A percentile compares a stretch with the other conserved stretches of the same genome.
Conservation (phyloP, 2,113 vertebrate genomes). For the Aythya baeri region DNA sequence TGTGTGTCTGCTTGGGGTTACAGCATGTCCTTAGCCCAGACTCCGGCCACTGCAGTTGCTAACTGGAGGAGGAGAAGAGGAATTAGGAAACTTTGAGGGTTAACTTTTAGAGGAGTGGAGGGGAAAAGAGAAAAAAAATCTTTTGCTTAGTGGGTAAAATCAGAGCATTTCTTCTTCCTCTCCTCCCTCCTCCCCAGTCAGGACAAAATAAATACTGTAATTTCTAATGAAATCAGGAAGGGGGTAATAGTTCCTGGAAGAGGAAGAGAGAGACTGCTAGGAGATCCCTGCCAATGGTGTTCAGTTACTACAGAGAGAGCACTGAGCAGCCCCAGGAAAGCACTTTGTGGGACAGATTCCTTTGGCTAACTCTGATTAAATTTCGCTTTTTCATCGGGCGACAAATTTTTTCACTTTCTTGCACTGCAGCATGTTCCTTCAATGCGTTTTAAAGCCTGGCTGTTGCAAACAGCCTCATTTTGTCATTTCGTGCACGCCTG, state of each 20-base stretch:
- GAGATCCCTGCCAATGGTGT: slow-evolving; percentile 59
- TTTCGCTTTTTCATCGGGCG: slow-evolving; percentile 41
- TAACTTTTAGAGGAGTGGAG: slow-evolving; percentile 2
- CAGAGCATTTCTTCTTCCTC: slow-evolving; percentile 27
- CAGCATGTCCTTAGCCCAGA: neutral
- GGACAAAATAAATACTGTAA: slow-evolving; percentile 63
- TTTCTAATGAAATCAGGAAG: slow-evolving; percentile 74
- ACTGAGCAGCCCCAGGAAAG: slow-evolving; percentile 58
- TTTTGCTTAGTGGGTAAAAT: slow-evolving; percentile 47
- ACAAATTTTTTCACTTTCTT: slow-evolving; percentile 60
- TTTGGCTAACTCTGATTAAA: slow-evolving; percentile 30
- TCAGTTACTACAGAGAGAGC: slow-evolving; percentile 55
- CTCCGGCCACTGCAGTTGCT: neutral
- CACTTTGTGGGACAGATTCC: slow-evolving; percentile 55
- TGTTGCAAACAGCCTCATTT: neutral
- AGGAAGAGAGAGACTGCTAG: slow-evolving; percentile 62
- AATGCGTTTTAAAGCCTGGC: neutral
- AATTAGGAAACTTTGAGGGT: neutral
- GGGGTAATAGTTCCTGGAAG: slow-evolving; percentile 70
- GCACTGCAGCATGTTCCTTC: neutral
- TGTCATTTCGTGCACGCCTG: neutral
- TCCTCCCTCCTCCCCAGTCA: neutral
- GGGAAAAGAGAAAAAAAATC: neutral
- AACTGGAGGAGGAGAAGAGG: neutral
- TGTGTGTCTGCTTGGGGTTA: neutral